phyloP scores from a whole-genome alignment of 2,797 vertebrate genomes.

The Platyrinchus mystaceus region DNA sequence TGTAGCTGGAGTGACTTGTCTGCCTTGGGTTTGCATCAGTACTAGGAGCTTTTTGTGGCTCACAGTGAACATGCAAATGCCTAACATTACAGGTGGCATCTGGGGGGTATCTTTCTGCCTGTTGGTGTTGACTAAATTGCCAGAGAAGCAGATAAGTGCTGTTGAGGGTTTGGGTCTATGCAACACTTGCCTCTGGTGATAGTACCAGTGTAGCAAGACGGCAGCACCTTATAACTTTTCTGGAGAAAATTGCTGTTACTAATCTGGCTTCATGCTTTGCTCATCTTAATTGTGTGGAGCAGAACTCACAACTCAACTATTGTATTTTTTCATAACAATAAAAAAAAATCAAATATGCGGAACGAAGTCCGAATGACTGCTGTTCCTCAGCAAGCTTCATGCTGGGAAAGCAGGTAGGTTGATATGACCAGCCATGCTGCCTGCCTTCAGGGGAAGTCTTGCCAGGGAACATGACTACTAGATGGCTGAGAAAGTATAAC shows the following conservation, averaged over 20 bases:
- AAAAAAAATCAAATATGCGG: background rate
- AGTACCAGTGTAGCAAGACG: background rate
- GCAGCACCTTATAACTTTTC: background rate
- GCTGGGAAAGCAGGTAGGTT: background rate
- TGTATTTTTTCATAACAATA: background rate
- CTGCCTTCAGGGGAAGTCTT: background rate
- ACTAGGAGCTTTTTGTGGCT: background rate
- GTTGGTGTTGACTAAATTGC: background rate
- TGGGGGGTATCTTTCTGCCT: background rate
- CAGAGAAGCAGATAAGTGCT: background rate
- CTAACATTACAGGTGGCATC: background rate
- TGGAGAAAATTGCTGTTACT: background rate
- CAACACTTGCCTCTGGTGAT: background rate
- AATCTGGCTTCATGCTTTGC: background rate
- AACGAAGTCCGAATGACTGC: background rate
- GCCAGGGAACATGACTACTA: fast-evolving
- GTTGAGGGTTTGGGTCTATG: background rate
- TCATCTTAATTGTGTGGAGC: background rate
- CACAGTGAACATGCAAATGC: background rate
- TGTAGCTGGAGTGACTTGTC: background rate
- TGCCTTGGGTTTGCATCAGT: background rate
- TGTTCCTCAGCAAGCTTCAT: background rate
- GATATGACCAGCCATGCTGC: background rate
- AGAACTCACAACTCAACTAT: background rate
- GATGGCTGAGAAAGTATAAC: background rate